Conservation (phyloP, 2,797 vertebrate genomes). For the Pithecia hirsuta region DNA sequence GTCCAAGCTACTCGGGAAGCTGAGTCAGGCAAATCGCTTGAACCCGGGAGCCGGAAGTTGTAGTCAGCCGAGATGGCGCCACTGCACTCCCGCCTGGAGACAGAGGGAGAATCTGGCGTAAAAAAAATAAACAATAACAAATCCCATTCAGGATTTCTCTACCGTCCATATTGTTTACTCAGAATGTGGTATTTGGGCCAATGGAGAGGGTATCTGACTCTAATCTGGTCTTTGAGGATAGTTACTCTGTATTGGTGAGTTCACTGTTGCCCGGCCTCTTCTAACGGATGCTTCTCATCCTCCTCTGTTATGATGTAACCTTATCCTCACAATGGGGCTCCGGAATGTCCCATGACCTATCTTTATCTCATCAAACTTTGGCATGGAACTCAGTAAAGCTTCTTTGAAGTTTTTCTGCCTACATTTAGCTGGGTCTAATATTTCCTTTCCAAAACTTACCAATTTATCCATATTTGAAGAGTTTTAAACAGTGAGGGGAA, state of each 20-base stretch:
- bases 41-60: too few species aligned
- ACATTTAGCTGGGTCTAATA: background rate
- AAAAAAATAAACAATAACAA: too few species aligned
- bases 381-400: background rate
- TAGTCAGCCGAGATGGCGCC: too few species aligned
- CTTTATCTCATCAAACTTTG: background rate
- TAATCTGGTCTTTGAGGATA: background rate
- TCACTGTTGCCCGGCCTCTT: background rate
- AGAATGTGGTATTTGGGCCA: background rate
- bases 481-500: background rate
- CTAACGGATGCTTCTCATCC: background rate
- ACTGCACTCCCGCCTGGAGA: too few species aligned
- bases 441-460: background rate
- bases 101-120: too few species aligned
- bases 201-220: too few species aligned
- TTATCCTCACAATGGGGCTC: background rate
- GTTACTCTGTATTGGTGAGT: rapidly evolving
- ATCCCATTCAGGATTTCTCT: background rate
- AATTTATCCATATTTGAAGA: background rate
- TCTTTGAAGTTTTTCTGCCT: background rate
- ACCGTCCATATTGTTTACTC: background rate
- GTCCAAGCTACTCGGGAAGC: too few species aligned
- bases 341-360: too few species aligned
- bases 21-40: too few species aligned
- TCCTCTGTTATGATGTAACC: background rate